These are phyloP conservation scores for Oostethus manadensis DNA, from an alignment of 2,113 vertebrate genomes.

Conservation along the genomic window DNA sequence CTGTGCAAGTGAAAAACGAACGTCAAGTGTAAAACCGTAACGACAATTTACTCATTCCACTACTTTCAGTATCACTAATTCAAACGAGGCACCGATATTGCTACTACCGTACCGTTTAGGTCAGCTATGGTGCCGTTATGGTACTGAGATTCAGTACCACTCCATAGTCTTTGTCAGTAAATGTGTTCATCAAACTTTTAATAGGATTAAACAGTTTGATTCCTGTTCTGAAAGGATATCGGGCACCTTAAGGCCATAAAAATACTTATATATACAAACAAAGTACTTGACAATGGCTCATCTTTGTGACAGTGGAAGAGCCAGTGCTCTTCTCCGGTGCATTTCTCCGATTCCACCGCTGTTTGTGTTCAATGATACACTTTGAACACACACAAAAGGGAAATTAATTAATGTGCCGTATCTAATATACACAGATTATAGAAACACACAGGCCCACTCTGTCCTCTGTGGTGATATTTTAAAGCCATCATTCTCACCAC, in stretches of 20 bases:
- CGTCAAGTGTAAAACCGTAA: too few relatives aligned
- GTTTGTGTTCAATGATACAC: constrained; percentile 4
- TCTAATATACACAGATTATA: constrained; percentile 58
- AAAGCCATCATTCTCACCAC: constrained; percentile 41
- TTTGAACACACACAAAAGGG: constrained; percentile 25
- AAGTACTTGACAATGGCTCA: background rate
- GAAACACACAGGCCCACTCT: constrained; percentile 41
- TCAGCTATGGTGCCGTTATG: too few relatives aligned
- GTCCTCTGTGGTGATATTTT: constrained; percentile 55
- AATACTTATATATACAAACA: constrained; percentile 1
- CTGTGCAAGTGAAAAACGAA: too few relatives aligned
- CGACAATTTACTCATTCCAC: too few relatives aligned
- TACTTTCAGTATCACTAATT: background rate
- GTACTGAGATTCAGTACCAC: background rate
- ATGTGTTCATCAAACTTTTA: background rate
- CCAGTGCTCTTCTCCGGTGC: background rate
- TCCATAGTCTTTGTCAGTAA: background rate
- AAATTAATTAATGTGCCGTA: constrained; percentile 47
- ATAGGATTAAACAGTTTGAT: constrained; percentile 6
- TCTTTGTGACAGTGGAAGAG: background rate
- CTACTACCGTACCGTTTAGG: too few relatives aligned
- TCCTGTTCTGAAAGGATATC: constrained; percentile 9
- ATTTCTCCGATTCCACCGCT: constrained; percentile 33
- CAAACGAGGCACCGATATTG: background rate
- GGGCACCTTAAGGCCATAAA: constrained; percentile 2